Conservation (phyloP, 1,140 invertebrate genomes). For the Drosophila serrata region DNA sequence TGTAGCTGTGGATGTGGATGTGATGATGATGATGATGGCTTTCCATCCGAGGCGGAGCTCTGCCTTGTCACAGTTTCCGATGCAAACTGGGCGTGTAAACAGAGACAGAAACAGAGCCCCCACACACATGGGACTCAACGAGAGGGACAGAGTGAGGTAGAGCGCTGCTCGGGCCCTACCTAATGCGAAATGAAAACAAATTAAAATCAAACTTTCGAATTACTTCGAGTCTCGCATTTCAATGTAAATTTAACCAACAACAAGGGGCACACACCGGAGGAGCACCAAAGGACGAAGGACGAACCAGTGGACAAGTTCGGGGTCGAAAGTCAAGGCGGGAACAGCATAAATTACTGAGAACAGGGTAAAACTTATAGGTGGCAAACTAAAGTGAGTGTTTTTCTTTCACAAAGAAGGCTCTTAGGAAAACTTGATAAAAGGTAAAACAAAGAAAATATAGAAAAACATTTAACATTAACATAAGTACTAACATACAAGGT, state of each 20-base stretch:
- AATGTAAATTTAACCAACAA: constrained; percentile 83
- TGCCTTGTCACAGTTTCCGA: constrained; percentile 69
- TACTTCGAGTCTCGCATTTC: constrained; percentile 84
- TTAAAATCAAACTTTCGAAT: constrained; percentile 85
- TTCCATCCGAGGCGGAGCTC: constrained; percentile 33
- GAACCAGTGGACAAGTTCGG: constrained; percentile 6
- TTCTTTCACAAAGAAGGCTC: constrained; percentile 1
- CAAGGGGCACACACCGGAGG: constrained; percentile 43
- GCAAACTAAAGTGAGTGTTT: constrained; percentile 23
- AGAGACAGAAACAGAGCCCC: constrained; percentile 25
- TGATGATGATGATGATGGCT: constrained; percentile 10
- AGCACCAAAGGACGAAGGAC: constrained; percentile 6
- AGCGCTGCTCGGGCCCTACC: constrained; percentile 49
- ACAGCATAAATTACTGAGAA: constrained; percentile 46
- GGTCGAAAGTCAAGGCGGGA: constrained; percentile 26
- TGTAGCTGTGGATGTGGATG: constrained; percentile 6
- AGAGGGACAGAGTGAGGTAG: constrained; percentile 5
- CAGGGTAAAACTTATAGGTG: constrained; percentile 9
- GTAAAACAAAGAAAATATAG: background rate
- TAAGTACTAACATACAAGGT: too few species aligned
- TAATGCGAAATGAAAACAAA: constrained; percentile 85
- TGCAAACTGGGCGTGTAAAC: constrained; percentile 81
- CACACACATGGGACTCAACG: constrained; percentile 8
- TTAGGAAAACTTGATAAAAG: background rate
- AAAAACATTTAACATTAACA: too few species aligned